Evolutionary conservation across 2,113 vertebrate species (phyloP), one percentile per base, ranked within the genome.

Genomic region (Delphinapterus leucas): DNA sequence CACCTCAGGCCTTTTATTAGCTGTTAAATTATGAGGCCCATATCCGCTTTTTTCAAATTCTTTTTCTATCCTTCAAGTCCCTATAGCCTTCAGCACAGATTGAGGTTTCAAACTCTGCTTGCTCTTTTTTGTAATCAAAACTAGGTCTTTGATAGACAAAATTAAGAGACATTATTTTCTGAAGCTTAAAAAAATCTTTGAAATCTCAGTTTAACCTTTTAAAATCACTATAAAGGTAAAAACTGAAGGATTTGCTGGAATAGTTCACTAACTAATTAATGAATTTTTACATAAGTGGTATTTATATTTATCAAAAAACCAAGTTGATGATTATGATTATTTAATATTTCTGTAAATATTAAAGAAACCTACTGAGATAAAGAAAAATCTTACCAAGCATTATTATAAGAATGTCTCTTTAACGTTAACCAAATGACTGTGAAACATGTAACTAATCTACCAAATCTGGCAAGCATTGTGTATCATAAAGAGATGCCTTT

Each of bases 191-290:
- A 90, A 85, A 53, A 44, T 38, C 53, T 86, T 76, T 41, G 91
- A 58, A n/a, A 94, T 63, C 15, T 90, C 53, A 82, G 58, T 26
- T 77, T 96, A 88, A 88, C 5, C 7, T 93, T 89, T 70, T 58
- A 87, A 93, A 97, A 93, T 67, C 38, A 96, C 61, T 82, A 1
- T 88, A 93, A 86, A 89, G n/a, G 89, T 76, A 96, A 96, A 97
- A 96, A 92, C 25, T 21, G 33, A 76, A 95, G 25, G 23, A 92
- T 33, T 92, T n/a, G 83, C 1, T 63, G 6, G 53, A 96, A 85
- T 70, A 47, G 31, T 49, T 80, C 68, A 49, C 36, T 86, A 86
- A 49, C 65, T 70, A 81, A 77, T 55, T 71, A 82, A 82, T 74
- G 3, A 21, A 26, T 68, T 96, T 94, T 90, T 86, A 79, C 8